These are phyloP conservation scores for Callopanchax toddi DNA, from an alignment of 2,113 vertebrate species.

Conservation along the genomic window DNA sequence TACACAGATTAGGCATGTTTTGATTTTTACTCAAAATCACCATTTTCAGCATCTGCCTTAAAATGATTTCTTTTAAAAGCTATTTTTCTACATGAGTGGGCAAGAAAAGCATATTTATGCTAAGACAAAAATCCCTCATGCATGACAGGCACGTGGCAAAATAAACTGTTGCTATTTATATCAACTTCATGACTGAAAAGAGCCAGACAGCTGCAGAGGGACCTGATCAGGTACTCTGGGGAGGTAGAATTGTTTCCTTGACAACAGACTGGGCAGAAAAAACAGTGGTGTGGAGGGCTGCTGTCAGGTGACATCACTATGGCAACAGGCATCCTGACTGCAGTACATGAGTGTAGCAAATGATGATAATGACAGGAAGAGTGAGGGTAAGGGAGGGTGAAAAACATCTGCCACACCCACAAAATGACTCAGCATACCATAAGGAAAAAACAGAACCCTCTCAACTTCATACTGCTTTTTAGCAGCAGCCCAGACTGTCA, in stretches of 20 bases:
- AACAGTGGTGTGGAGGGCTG: slow-evolving; percentile 19
- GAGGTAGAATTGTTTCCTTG: slow-evolving; percentile 41
- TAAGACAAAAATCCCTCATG: neutral
- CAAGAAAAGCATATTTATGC: neutral
- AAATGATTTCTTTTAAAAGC: neutral
- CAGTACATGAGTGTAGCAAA: neutral
- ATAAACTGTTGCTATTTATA: slow-evolving; percentile 39
- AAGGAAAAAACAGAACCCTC: slow-evolving; percentile 16
- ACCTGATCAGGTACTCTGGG: slow-evolving; percentile 30
- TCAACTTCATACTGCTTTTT: too few relatives aligned
- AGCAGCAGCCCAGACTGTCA: too few relatives aligned
- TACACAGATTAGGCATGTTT: too few relatives aligned
- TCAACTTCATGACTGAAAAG: slow-evolving; percentile 22
- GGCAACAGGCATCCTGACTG: slow-evolving; percentile 37
- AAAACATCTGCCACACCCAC: slow-evolving; percentile 17
- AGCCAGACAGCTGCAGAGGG: slow-evolving; percentile 36
- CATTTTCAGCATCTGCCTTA: too few relatives aligned
- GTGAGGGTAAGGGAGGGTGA: slow-evolving; percentile 7
- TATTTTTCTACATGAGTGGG: neutral
- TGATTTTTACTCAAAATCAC: too few relatives aligned
- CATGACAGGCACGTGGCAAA: slow-evolving; percentile 6
- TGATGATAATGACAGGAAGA: slow-evolving; percentile 22
- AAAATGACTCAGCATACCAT: slow-evolving; percentile 36
- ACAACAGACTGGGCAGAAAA: slow-evolving; percentile 46
- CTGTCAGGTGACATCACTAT: slow-evolving; percentile 54